These are phyloP conservation scores for Euschistus heros DNA, from an alignment of 1,140 invertebrate genomes.

Conservation along the genomic window DNA sequence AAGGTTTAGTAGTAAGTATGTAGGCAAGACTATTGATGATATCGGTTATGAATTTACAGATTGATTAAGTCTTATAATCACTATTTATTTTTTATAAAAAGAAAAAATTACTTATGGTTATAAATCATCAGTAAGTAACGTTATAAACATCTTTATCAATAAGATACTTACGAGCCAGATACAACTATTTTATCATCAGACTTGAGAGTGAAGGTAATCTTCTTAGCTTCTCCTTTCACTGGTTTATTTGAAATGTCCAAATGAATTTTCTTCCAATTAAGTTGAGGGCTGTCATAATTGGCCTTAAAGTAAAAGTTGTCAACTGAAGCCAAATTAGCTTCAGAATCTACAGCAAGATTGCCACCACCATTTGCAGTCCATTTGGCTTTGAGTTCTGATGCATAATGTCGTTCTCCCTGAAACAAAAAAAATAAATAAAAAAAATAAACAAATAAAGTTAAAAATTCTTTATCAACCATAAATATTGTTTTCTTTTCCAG, in stretches of 20 bases:
- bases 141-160: not conserved
- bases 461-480: too few species aligned
- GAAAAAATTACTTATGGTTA: too few species aligned
- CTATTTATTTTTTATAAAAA: too few species aligned
- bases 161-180: constrained; percentile 37
- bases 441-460: too few species aligned
- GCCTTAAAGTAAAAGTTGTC: constrained; percentile 52
- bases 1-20: too few species aligned
- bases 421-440: too few species aligned
- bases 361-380: constrained; percentile 30
- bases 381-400: constrained; percentile 20
- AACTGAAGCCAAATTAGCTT: constrained; percentile 45
- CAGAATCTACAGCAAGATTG: constrained; percentile 35
- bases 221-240: constrained; percentile 11
- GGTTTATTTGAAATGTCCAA: constrained; percentile 49
- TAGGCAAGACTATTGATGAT: too few species aligned
- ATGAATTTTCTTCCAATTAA: constrained; percentile 53
- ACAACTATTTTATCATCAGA: constrained; percentile 52
- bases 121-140: too few species aligned
- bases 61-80: too few species aligned
- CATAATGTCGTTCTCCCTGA: constrained; percentile 20
- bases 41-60: too few species aligned
- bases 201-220: constrained; percentile 40
- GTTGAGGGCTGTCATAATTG: constrained; percentile 50
- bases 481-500: too few species aligned